phyloP scores from a whole-genome alignment of 2,888 invertebrate genomes.

The Himalopsyche tibetana region DNA sequence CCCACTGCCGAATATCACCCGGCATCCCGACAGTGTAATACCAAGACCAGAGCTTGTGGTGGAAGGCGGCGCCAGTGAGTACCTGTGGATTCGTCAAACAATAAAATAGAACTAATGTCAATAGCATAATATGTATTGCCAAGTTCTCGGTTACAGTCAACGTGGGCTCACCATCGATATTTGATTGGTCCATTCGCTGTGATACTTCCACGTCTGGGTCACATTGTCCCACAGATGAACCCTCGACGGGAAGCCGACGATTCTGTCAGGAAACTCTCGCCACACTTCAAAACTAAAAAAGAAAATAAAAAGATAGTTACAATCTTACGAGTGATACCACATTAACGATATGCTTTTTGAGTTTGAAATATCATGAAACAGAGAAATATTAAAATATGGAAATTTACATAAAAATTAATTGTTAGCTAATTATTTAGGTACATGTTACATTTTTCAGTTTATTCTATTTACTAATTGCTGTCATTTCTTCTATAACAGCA shows the following conservation, averaged over 20 bases:
- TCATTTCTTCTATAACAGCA: background rate
- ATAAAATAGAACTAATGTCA: background rate
- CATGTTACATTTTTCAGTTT: too few species aligned
- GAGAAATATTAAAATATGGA: too few species aligned
- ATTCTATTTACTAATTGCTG: too few species aligned
- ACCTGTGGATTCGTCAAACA: conserved; percentile 70
- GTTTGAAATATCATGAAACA: background rate
- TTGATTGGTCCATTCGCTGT: conserved; percentile 98
- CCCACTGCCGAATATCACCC: conserved; percentile 89
- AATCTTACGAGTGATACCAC: too few species aligned
- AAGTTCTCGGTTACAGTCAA: background rate
- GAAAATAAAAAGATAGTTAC: background rate
- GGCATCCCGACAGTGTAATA: conserved; percentile 95
- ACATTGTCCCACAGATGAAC: conserved; percentile 95
- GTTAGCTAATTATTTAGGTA: too few species aligned
- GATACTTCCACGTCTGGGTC: conserved; percentile 92
- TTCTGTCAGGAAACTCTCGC: conserved; percentile 97
- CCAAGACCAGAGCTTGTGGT: conserved; percentile 97
- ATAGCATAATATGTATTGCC: background rate
- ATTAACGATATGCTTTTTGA: background rate
- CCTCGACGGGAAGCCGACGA: conserved; percentile 97
- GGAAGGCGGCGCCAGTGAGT: conserved; percentile 96
- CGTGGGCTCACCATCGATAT: conserved; percentile 88
- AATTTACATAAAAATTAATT: too few species aligned
- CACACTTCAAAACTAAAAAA: conserved; percentile 88